Conservation (phyloP, 2,113 vertebrate species). For the Elaphurus davidianus region DNA sequence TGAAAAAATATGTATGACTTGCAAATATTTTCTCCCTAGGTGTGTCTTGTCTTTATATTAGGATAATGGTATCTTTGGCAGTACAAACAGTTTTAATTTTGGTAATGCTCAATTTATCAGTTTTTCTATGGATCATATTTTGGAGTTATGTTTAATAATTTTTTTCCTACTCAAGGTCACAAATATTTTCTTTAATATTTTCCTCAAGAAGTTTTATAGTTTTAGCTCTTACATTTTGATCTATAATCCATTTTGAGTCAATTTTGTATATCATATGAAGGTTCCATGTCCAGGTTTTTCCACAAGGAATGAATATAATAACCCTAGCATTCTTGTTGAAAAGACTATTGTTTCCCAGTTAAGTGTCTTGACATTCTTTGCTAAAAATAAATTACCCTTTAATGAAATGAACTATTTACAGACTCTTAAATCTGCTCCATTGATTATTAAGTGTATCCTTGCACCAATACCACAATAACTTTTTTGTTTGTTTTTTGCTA, state of each 20-base stretch:
- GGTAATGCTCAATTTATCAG: not conserved
- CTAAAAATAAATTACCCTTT: not conserved
- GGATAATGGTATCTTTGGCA: not conserved
- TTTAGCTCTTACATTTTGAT: not conserved
- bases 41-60: not conserved
- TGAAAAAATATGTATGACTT: not conserved
- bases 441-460: not conserved
- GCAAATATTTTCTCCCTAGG: not conserved
- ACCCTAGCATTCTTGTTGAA: not conserved
- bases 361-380: not conserved
- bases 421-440: not conserved
- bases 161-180: not conserved
- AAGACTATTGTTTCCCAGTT: not conserved
- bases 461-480: not conserved
- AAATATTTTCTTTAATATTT: not conserved
- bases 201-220: not conserved
- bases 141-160: not conserved
- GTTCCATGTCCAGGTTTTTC: not conserved
- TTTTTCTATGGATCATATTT: not conserved
- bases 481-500: not conserved
- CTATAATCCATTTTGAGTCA: not conserved
- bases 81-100: not conserved
- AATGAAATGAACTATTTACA: not conserved
- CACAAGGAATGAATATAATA: not conserved
- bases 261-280: not conserved